Conservation (phyloP, 2,888 invertebrate species). For the Cataglyphis altisquamis region DNA sequence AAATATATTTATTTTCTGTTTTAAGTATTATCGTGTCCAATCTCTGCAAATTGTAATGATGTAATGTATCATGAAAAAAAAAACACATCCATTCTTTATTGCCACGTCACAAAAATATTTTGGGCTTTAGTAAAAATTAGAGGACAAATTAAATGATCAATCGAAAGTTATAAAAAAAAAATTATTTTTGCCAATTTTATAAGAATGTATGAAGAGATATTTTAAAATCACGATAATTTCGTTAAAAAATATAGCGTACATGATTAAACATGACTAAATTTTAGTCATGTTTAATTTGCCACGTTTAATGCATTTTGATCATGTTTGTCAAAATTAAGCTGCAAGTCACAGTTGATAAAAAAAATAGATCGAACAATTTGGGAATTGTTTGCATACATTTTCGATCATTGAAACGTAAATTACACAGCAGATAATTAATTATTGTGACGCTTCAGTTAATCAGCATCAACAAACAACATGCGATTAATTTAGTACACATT, state of each 20-base stretch:
- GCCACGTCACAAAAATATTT: background rate
- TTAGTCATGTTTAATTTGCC: background rate
- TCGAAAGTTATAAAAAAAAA: background rate
- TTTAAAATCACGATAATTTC: background rate
- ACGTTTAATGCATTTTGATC: background rate
- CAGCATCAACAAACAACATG: conserved; percentile 8
- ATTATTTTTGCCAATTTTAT: background rate
- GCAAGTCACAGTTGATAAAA: background rate
- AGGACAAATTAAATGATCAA: background rate
- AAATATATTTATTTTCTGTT: background rate
- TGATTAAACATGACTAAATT: no score
- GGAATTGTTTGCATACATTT: background rate
- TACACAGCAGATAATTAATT: conserved; percentile 22
- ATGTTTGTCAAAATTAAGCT: background rate
- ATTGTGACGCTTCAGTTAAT: background rate
- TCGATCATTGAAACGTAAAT: conserved; percentile 10
- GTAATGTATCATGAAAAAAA: background rate
- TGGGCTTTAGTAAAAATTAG: background rate
- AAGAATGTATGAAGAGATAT: background rate
- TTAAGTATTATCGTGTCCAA: background rate
- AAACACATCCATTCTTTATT: background rate
- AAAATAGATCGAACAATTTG: background rate
- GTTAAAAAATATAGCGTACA: background rate
- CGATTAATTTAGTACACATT: conserved; percentile 18
- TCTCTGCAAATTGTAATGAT: background rate